phyloP scores from a whole-genome alignment of 2,113 vertebrate species.

The Lagopus muta region DNA sequence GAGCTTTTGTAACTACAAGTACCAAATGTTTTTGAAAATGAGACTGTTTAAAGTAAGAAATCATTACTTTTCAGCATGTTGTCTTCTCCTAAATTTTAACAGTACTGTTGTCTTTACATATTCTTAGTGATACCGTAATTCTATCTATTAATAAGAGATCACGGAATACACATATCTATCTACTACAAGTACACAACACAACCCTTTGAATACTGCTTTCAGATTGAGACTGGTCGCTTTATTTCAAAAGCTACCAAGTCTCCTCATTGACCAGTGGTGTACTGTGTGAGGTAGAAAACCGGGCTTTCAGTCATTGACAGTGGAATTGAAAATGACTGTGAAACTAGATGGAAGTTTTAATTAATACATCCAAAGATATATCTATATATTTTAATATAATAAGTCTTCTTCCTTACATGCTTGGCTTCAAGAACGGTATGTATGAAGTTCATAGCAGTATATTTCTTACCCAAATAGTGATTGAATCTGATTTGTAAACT shows the following conservation, averaged over 20 bases:
- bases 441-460: not conserved
- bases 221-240: not conserved
- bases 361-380: not conserved
- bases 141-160: not conserved
- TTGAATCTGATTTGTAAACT: not conserved
- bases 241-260: not conserved
- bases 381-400: too few species aligned
- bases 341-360: not conserved
- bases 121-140: not conserved
- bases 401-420: accelerated
- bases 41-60: not conserved
- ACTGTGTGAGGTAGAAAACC: not conserved
- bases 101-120: not conserved
- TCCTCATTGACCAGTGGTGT: not conserved
- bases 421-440: not conserved
- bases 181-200: accelerated
- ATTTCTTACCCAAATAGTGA: not conserved
- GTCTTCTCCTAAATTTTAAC: not conserved
- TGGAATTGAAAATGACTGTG: not conserved
- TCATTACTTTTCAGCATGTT: not conserved
- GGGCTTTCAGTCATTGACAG: not conserved
- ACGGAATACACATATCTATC: not conserved
- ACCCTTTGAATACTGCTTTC: not conserved
- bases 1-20: not conserved
- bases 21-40: not conserved